Percentiles rank a stretch among this genome's conserved stretches.
Conservation (phyloP, 2,113 vertebrate genomes). For the Quiscalus mexicanus region DNA sequence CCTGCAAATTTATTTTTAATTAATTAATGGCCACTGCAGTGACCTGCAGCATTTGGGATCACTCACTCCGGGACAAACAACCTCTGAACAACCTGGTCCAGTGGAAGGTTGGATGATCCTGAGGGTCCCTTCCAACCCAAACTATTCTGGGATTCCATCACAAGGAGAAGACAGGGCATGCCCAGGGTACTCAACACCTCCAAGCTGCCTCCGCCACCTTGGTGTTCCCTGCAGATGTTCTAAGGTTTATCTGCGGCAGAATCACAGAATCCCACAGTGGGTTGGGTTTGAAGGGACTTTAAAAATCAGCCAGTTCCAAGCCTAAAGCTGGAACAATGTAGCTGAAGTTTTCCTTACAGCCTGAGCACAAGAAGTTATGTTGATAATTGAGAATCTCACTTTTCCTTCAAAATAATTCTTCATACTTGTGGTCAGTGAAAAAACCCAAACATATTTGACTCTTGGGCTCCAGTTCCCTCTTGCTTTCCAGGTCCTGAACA, state of each 20-base stretch:
- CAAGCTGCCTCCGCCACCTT: background rate
- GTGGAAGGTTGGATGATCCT: background rate
- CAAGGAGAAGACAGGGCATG: background rate
- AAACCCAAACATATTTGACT: background rate
- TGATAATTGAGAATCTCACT: background rate
- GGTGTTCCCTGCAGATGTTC: background rate
- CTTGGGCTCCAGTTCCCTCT: background rate
- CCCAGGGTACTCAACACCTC: background rate
- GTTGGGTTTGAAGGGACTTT: background rate
- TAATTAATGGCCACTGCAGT: background rate
- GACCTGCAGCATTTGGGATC: background rate
- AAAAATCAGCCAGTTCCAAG: background rate
- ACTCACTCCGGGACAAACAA: background rate
- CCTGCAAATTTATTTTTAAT: background rate
- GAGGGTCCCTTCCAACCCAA: background rate
- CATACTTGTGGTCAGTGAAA: background rate
- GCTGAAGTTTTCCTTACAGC: background rate
- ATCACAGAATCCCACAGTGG: background rate
- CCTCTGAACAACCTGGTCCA: background rate
- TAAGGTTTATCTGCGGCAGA: background rate
- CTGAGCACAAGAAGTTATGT: fast-evolving
- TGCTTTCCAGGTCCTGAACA: background rate
- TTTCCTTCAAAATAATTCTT: background rate
- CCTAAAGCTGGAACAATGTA: background rate
- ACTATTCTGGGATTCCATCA: background rate